Percentiles rank a stretch among this genome's conserved stretches.
These are phyloP conservation scores for Akabosia matsudoensis DNA, from an alignment of 1,140 invertebrate species.

Conservation along the genomic window DNA sequence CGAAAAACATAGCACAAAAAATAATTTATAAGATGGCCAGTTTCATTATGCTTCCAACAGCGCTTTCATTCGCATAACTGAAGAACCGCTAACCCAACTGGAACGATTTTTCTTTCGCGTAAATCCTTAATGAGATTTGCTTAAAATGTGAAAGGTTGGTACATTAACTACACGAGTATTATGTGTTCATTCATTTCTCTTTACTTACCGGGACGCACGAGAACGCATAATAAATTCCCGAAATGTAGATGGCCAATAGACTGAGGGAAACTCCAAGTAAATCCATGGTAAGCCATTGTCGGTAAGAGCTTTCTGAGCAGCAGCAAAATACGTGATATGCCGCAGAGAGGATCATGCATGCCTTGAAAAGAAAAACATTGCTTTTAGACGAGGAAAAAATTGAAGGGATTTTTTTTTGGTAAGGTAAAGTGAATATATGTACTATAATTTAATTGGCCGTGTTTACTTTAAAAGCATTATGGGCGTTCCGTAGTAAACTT, in stretches of 20 bases:
- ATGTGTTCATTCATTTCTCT: not conserved
- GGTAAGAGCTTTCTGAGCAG: constrained; percentile 79
- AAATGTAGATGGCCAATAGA: constrained; percentile 87
- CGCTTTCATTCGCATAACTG: too few relatives aligned
- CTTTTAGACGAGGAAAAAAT: too few relatives aligned
- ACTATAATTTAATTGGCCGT: too few relatives aligned
- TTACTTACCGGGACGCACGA: constrained; percentile 83
- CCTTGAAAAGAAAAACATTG: constrained; percentile 63
- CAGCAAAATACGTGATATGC: constrained; percentile 93
- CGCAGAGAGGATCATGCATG: constrained; percentile 88
- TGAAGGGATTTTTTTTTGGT: too few relatives aligned
- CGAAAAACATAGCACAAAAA: not conserved
- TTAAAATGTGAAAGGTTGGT: not conserved
- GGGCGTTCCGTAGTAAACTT: too few relatives aligned
- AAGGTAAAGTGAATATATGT: too few relatives aligned
- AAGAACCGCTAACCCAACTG: not conserved
- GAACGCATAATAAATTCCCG: constrained; percentile 94
- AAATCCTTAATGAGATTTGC: not conserved
- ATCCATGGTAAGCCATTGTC: constrained; percentile 83
- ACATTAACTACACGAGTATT: not conserved
- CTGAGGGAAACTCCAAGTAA: constrained; percentile 89
- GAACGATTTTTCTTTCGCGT: not conserved
- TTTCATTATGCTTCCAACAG: not conserved
- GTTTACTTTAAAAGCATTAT: too few relatives aligned
- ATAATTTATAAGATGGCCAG: not conserved